Conservation (phyloP, 2,113 vertebrate species). For the Orthonyx spaldingii region DNA sequence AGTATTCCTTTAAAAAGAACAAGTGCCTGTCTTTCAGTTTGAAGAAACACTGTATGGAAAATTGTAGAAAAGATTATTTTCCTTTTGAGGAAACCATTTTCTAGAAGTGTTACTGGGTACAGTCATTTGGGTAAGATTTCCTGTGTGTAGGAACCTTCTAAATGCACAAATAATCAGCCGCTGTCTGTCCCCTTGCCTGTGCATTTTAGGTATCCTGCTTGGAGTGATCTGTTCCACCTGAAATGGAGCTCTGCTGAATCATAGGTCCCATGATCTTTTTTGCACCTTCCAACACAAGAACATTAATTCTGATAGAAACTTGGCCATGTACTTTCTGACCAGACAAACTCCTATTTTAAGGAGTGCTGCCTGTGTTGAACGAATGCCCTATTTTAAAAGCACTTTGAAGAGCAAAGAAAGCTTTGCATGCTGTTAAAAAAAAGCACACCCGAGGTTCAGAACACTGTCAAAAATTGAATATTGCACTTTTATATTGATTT, state of each 20-base stretch:
- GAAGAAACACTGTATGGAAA: neutral
- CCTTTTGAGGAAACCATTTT: neutral
- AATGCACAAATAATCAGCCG: neutral
- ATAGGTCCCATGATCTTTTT: accelerated
- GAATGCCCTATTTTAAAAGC: neutral
- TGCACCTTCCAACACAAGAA: neutral
- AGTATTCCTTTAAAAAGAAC: neutral
- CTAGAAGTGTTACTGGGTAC: neutral
- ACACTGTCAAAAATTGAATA: neutral
- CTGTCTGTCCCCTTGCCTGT: no score
- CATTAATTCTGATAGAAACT: neutral
- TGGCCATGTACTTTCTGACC: neutral
- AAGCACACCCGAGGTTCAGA: neutral
- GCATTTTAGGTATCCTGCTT: neutral
- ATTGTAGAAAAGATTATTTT: neutral
- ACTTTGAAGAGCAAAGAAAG: neutral
- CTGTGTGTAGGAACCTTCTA: neutral
- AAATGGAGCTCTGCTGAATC: neutral
- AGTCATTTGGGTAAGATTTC: neutral
- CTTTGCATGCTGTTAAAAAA: neutral
- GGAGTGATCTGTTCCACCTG: neutral
- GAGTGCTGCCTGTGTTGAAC: neutral
- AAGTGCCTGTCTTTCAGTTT: neutral
- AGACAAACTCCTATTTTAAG: neutral
- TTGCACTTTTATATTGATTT: neutral